Percentiles rank a stretch among this genome's conserved stretches.
Evolutionary conservation across 2,888 invertebrate genomes (phyloP).

Genomic region (Volucella inanis): DNA sequence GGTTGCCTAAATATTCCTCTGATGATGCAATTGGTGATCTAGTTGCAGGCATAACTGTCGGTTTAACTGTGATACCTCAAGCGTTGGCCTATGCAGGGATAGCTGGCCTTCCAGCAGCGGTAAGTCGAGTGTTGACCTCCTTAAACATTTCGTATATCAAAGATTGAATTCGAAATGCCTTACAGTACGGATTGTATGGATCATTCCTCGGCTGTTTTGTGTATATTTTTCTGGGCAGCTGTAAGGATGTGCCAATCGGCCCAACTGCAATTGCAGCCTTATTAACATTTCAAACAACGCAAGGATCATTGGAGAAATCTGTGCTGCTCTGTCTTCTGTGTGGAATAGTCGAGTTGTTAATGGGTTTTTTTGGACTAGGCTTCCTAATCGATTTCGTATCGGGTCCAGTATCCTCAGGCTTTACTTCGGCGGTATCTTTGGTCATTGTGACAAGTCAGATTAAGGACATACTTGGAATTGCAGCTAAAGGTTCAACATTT

Average conservation of each 20-base stretch:
- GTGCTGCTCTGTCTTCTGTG: slow-evolving; percentile 89
- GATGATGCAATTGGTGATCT: slow-evolving; percentile 92
- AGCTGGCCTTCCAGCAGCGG: slow-evolving; percentile 89
- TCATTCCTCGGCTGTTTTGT: slow-evolving; percentile 96
- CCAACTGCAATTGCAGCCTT: slow-evolving; percentile 96
- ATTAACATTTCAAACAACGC: slow-evolving; percentile 91
- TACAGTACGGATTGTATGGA: slow-evolving; percentile 94
- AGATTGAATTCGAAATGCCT: slow-evolving; percentile 30
- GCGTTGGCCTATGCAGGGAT: slow-evolving; percentile 92
- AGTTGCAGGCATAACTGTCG: slow-evolving; percentile 95
- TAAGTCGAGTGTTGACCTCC: slow-evolving; percentile 78
- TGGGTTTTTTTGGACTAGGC: slow-evolving; percentile 93
- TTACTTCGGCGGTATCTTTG: slow-evolving; percentile 94
- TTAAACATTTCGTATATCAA: background rate
- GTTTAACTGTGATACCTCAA: slow-evolving; percentile 96
- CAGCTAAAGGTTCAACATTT: slow-evolving; percentile 89
- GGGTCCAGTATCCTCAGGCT: slow-evolving; percentile 94
- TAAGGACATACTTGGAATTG: slow-evolving; percentile 91
- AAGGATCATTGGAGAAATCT: slow-evolving; percentile 85
- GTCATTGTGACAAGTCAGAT: slow-evolving; percentile 95
- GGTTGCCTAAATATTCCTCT: slow-evolving; percentile 90
- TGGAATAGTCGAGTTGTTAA: slow-evolving; percentile 89
- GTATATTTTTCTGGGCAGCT: slow-evolving; percentile 95
- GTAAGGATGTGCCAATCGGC: slow-evolving; percentile 95
- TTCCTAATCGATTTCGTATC: slow-evolving; percentile 95